These are phyloP conservation scores for Corythucha ciliata DNA, from an alignment of 2,888 invertebrate species.

Conservation along the genomic window DNA sequence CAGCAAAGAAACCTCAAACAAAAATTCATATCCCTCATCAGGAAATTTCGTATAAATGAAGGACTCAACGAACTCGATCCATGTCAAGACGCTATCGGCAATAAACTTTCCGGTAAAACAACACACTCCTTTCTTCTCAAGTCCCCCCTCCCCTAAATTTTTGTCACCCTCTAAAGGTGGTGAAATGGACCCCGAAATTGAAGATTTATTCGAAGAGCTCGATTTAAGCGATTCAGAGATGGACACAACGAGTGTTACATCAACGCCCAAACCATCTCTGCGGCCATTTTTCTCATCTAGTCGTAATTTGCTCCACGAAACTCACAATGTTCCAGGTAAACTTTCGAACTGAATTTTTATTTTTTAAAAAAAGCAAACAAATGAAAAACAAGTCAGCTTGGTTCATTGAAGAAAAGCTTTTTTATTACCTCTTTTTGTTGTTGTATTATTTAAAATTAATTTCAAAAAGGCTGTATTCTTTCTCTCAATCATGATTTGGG, in stretches of 20 bases:
- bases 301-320: constrained; percentile 57
- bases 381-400: no score
- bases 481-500: no score
- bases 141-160: not conserved
- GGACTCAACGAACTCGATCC: constrained; percentile 60
- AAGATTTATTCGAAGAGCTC: constrained; percentile 89
- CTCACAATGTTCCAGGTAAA: constrained; percentile 8
- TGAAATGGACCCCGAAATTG: constrained; percentile 68
- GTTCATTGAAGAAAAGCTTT: no score
- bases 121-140: not conserved
- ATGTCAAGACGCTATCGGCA: constrained; percentile 45
- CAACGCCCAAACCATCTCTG: constrained; percentile 92
- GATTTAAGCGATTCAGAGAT: constrained; percentile 90
- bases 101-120: constrained; percentile 44
- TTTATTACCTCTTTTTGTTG: no score
- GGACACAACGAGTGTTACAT: constrained; percentile 93
- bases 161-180: constrained; percentile 18
- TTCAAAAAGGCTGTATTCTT: no score
- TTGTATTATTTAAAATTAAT: no score
- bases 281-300: constrained; percentile 92
- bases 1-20: constrained; percentile 94
- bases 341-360: constrained; percentile 10
- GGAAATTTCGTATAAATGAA: constrained; percentile 87
- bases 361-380: not conserved
- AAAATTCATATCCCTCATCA: constrained; percentile 87